Conservation (phyloP, 37 sponge, comb jelly and placozoan genomes). For the Chondrilla cf. caribensis region DNA sequence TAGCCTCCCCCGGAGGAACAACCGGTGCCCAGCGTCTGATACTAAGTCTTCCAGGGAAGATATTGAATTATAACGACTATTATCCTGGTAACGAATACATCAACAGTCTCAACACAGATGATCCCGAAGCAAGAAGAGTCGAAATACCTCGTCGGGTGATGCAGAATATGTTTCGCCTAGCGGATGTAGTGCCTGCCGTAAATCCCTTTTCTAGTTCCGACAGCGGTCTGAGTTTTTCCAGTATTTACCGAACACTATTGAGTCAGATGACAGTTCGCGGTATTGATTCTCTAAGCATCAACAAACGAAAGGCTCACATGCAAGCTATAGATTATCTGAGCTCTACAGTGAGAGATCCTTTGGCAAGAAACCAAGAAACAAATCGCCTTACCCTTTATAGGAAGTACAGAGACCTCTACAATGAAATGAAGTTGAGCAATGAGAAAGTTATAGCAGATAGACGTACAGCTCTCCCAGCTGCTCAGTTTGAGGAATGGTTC, state of each 20-base stretch:
- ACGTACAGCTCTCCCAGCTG: background rate
- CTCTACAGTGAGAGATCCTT: background rate
- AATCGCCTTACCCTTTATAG: conserved; percentile 2
- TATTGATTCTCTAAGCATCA: background rate
- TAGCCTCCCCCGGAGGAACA: background rate
- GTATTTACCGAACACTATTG: conserved; percentile 5
- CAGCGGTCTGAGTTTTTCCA: conserved; percentile 16
- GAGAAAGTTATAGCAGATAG: background rate
- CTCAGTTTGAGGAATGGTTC: conserved; percentile 17
- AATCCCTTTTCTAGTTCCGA: conserved; percentile 27
- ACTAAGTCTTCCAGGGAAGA: conserved; percentile 28
- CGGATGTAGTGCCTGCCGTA: conserved; percentile 18
- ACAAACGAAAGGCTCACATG: background rate
- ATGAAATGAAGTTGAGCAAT: background rate
- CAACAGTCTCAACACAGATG: background rate
- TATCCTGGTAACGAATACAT: conserved; percentile 26
- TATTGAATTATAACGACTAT: conserved; percentile 25
- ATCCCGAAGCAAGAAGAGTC: background rate
- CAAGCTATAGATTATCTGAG: background rate
- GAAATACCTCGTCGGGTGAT: conserved; percentile 20
- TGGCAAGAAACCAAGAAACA: background rate
- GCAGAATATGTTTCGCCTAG: conserved; percentile 33
- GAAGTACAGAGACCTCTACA: background rate
- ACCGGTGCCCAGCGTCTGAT: conserved; percentile 13
- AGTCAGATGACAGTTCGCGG: conserved; percentile 7